Base-by-base conservation (phyloP, 2,113 vertebrate genomes). In the Catagonus wagneri region DNA sequence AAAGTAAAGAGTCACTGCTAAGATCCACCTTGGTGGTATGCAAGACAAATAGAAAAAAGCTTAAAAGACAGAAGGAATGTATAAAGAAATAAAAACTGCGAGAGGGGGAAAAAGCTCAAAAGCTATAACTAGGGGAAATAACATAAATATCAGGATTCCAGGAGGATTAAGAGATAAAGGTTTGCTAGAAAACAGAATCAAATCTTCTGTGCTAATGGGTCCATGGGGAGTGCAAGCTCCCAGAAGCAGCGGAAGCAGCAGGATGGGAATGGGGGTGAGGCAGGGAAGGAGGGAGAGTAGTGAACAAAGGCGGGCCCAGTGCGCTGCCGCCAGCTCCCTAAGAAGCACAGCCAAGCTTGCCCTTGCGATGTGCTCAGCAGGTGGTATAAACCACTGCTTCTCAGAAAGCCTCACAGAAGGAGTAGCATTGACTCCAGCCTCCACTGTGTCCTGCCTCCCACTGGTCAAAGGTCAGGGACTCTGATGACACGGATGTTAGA, bases 271-370 rank as follows among this genome's bases (percentile, higher is more conserved):
- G 50, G 14, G 19, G 29, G 25, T 22, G 6, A 17, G 56, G 34
- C 20, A 54, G 27, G 34, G 23, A n/a, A 7, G 56, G 61, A 25
- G 16, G 29, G 34, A 44, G 4, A 29, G 4, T 20, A 17, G 2
- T 22, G 20, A 22, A 6, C 7, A 50, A 60, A 29, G 6, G 56
- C 32, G 14, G 3, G 0, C 15, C 4, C 12, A 6, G 14, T 10
- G 32, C 69, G 60, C 54, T 16, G 39, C 68, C n/a, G 25, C 22
- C 25, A 34, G 20, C 27, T 44, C 76, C 94, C 9, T 66, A 25
- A 58, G 19, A 58, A 58, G 56, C 7, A 14, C 19, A 25, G 50
- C 13, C 25, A 9, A 66, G 10, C 2, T 2, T 27, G 27, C n/a
- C 44, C 44, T 50, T 22, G 13, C 17, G 71, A 90, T 63, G 76